These are phyloP conservation scores for Aldrovandia affinis DNA, from an alignment of 2,797 vertebrate genomes.

Conservation along the genomic window DNA sequence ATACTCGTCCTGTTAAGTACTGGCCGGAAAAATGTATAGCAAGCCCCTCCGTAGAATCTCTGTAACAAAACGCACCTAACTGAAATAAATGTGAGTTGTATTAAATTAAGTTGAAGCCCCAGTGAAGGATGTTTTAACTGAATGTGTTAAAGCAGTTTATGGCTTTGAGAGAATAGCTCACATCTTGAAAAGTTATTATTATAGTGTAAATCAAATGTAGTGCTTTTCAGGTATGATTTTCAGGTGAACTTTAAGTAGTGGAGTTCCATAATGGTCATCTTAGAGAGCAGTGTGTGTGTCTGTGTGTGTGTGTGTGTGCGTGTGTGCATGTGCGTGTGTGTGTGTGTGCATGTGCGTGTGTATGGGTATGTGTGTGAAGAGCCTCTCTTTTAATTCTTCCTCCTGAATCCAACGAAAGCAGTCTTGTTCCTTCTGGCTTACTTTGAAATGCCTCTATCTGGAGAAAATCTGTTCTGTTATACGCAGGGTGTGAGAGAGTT, in stretches of 20 bases:
- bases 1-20: too few relatives aligned
- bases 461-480: constrained; percentile 68
- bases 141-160: not conserved
- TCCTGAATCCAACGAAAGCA: constrained; percentile 52
- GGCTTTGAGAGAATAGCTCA: constrained; percentile 57
- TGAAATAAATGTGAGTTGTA: too few relatives aligned
- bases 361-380: constrained; percentile 42
- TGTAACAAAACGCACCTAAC: not conserved
- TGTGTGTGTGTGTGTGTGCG: constrained; percentile 77
- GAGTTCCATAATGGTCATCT: constrained; percentile 78
- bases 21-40: too few relatives aligned
- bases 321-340: not conserved
- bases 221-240: constrained; percentile 59
- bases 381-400: constrained; percentile 62
- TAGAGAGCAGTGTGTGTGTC: constrained; percentile 79
- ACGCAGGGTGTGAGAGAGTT: constrained; percentile 73
- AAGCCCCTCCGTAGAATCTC: not conserved
- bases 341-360: not conserved
- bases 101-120: not conserved
- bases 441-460: constrained; percentile 76
- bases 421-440: constrained; percentile 58
- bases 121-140: not conserved
- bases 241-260: constrained; percentile 74
- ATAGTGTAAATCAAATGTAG: constrained; percentile 72
- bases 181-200: constrained; percentile 67